Base-by-base conservation (phyloP, 1,140 invertebrate genomes). In the Hycleus phaleratus region DNA sequence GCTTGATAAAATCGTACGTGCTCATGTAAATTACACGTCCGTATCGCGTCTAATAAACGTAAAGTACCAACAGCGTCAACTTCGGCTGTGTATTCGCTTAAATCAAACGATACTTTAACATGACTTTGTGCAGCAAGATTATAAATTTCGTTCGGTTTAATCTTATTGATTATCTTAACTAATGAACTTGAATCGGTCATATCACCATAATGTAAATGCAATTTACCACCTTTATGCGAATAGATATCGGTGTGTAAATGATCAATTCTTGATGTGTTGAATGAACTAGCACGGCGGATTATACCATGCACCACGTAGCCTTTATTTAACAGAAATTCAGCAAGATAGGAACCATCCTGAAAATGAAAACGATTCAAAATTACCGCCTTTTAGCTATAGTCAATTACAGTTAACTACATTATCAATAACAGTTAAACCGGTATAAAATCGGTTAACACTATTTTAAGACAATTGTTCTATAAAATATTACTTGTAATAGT, bases 71-170 rank as follows among this genome's bases (percentile, higher is more conserved):
- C 82, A 4, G 90, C 97, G 77, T 99, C 96, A 7, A 99, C 97
- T 81, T 98, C 95, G 0, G 96, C 95, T 3, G 97, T 99, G 68
- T 99, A 99, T 77, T 99, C 97, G 66, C 93, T 95, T 60, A 99
- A 77, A 71, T 99, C 96, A 74, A 99, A 99, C 0, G 79, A 82
- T 61, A 98, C 95, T 81, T 98, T 99, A 5, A 99, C 97, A 77
- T 99, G 97, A 70, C 95, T 98, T 75, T 99, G 97, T 2, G 97
- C 97, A n/a, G 94, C 97, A 49, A 99, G 79, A 81, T 99, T 99
- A 72, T 99, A 99, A 61, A 99, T 91, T 78, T 99, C 97, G 49
- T 85, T 85, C 0, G 97, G 97, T 68, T 88, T 83, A 3, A 93
- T 82, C 72, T 65, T 58, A 12, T 57, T 84, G 46, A 99, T 97